Conservation (phyloP, 2,888 invertebrate species). For the Heliconius ismenius region DNA sequence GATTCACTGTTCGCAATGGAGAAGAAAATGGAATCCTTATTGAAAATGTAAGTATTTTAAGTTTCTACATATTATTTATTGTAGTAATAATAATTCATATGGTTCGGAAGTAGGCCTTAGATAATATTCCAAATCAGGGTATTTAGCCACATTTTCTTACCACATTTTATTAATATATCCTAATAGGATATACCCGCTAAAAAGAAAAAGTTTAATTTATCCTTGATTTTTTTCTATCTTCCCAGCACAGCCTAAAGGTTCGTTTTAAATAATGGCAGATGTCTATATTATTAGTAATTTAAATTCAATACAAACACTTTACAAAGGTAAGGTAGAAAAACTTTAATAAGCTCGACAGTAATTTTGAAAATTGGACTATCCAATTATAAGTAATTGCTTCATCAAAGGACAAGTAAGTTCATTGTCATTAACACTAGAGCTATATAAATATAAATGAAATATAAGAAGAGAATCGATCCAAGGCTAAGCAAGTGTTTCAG, state of each 20-base stretch:
- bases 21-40: constrained; percentile 88
- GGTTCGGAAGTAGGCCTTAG: neutral
- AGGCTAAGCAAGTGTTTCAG: constrained; percentile 41
- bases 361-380: neutral
- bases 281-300: neutral
- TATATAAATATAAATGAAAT: neutral
- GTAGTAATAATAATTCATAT: neutral
- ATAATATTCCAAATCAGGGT: too few relatives aligned
- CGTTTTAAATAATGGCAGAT: neutral
- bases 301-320: too few relatives aligned
- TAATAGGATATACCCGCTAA: too few relatives aligned
- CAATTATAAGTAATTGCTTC: constrained; percentile 35
- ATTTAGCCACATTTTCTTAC: too few relatives aligned
- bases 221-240: neutral
- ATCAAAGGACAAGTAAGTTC: constrained; percentile 18
- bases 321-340: neutral
- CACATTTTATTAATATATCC: too few relatives aligned
- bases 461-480: constrained; percentile 22
- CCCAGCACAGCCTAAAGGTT: neutral
- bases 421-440: constrained; percentile 10
- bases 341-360: neutral
- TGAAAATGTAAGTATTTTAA: constrained; percentile 85
- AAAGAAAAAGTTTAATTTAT: neutral
- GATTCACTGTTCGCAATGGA: constrained; percentile 89
- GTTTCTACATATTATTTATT: neutral